Conservation (phyloP, 2,797 vertebrate species). For the Pipistrellus pygmaeus region DNA sequence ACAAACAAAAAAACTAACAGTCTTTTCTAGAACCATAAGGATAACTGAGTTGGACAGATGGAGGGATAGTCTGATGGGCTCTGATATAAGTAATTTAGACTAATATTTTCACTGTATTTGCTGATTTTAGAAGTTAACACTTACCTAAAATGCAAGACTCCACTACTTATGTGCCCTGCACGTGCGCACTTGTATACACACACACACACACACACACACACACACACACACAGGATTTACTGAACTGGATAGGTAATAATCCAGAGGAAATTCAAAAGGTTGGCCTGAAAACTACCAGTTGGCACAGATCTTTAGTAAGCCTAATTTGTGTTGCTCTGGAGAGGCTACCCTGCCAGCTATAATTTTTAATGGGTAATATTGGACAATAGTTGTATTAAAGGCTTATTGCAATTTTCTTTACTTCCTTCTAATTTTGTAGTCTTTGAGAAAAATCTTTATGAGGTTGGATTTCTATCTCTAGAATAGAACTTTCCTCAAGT, state of each 20-base stretch:
- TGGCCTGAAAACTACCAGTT: neutral
- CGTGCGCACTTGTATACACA: neutral
- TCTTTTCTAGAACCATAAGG: neutral
- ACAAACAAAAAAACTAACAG: neutral
- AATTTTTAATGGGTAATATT: neutral
- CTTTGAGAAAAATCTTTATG: constrained; percentile 35
- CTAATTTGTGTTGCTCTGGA: neutral
- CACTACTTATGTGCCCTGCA: no score
- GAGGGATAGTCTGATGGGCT: neutral
- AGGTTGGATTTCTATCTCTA: constrained; percentile 37
- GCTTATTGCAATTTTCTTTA: constrained; percentile 11
- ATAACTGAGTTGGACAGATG: neutral
- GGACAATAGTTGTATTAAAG: neutral
- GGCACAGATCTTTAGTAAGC: neutral
- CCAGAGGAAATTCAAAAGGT: neutral
- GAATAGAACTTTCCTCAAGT: neutral
- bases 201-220: neutral
- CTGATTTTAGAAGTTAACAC: constrained; percentile 31
- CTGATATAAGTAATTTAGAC: neutral
- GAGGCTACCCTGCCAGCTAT: neutral
- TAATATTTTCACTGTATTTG: constrained; percentile 5
- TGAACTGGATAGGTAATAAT: constrained; percentile 7
- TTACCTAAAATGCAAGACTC: constrained; percentile 13
- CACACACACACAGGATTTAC: neutral
- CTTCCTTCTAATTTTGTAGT: constrained; percentile 53